Conservation (phyloP, 2,888 invertebrate species). For the Andrena flavipes region DNA sequence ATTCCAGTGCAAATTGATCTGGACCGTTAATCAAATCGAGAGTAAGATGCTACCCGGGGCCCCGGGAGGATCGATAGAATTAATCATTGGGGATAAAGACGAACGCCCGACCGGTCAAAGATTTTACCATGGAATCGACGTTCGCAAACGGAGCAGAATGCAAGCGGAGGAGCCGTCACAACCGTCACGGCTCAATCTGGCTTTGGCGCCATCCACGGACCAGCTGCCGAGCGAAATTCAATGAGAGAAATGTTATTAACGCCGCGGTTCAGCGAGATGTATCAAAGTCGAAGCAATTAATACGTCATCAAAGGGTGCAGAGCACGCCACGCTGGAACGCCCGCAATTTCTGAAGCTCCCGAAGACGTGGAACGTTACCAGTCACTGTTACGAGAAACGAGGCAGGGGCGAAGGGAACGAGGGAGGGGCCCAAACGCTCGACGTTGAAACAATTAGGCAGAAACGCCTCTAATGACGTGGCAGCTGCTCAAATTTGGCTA, state of each 20-base stretch:
- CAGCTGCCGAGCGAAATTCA: constrained; percentile 21
- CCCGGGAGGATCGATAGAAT: neutral
- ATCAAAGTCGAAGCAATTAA: constrained; percentile 80
- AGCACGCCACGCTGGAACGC: constrained; percentile 50
- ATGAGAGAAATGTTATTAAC: constrained; percentile 57
- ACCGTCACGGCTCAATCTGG: constrained; percentile 13
- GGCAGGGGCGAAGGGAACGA: neutral
- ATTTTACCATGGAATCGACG: neutral
- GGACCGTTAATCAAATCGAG: neutral
- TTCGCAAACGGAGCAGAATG: neutral
- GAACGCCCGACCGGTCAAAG: neutral
- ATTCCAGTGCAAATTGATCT: neutral
- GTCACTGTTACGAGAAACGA: constrained; percentile 37
- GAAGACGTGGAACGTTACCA: constrained; percentile 57
- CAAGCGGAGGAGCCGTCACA: constrained; percentile 18
- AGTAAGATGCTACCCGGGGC: neutral
- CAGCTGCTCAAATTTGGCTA: constrained; percentile 63
- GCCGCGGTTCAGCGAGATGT: constrained; percentile 55
- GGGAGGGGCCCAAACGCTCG: constrained; percentile 46
- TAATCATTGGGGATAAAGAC: neutral
- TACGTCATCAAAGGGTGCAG: constrained; percentile 76
- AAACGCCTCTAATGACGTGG: constrained; percentile 69
- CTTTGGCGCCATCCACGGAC: neutral
- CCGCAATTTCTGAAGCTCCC: constrained; percentile 63
- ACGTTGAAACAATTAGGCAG: constrained; percentile 70